Evolutionary conservation across 2,888 invertebrate species (phyloP), one percentile per base, ranked within the genome.

Genomic region (Melanostoma mellinum): DNA sequence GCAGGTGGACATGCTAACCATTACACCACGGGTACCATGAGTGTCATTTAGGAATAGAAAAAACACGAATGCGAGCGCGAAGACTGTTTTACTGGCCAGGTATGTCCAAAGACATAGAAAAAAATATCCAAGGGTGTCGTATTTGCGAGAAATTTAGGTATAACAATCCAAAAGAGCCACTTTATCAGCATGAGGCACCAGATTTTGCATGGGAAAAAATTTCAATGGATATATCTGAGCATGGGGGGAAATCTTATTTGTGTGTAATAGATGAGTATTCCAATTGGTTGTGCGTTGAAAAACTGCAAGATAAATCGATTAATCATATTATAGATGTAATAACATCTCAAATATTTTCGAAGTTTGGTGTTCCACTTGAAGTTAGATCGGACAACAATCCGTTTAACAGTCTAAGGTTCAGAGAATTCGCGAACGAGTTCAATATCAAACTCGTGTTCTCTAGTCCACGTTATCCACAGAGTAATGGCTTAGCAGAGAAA

Each of bases 51-150:
- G 89, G 88, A 4, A 87, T 87, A 2, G 86, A 87, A 56, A 89
- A 89, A 86, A 87, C 87, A 58, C 87, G 87, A 77, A 67, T 86
- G 38, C 78, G 86, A 30, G 88, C 87, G 5, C 77, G 88, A 61
- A 85, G 85, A 44, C 33, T 88, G 4, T 88, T 88, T 75, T 89
- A 88, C 68, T 89, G 88, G 89, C 89, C 88, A 20, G 65, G 87
- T 6, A 87, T 88, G 60, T 86, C 87, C 61, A 36, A 3, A 9
- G 87, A 89, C 32, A 87, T 90, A 46, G 87, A 88, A 58, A 40
- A 87, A n/a, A 65, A 63, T 10, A 53, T 86, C 44, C 10, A 65
- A 42, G 8, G 61, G 20, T 86, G 85, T 44, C 75, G 32, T n/a
- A 36, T 85, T 2, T 86, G 86, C 63, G 79, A 85, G 71, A 72